Conservation (phyloP, 2,797 vertebrate species). For the Clangula hyemalis region DNA sequence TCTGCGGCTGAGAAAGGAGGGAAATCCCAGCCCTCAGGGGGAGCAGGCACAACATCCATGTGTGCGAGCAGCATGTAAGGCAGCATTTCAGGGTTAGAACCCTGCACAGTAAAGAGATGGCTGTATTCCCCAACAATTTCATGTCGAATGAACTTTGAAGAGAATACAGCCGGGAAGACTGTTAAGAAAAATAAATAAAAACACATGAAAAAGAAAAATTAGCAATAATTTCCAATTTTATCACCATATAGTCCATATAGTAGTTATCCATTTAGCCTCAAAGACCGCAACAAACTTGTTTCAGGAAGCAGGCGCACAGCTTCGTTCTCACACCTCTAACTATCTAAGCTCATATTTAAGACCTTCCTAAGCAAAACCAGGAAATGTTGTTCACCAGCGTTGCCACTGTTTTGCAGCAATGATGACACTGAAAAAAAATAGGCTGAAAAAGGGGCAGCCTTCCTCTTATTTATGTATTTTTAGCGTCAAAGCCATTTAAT, state of each 20-base stretch:
- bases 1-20: slow-evolving; percentile 93
- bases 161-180: slow-evolving; percentile 92
- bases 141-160: slow-evolving; percentile 86
- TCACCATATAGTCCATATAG: not conserved
- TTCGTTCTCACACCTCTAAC: not conserved
- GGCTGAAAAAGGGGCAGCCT: not conserved
- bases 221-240: not conserved
- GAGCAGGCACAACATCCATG: slow-evolving; percentile 95
- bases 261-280: not conserved
- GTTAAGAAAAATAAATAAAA: not conserved
- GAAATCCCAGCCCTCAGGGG: slow-evolving; percentile 88
- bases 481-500: not conserved
- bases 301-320: not conserved
- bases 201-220: not conserved
- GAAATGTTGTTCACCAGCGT: not conserved
- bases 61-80: slow-evolving; percentile 94
- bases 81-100: slow-evolving; percentile 80
- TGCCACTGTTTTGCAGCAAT: not conserved
- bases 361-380: not conserved
- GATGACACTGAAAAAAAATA: not conserved
- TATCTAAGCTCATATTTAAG: not conserved
- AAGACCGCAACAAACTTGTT: not conserved
- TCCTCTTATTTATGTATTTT: not conserved
- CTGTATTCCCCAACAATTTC: slow-evolving; percentile 89
- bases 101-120: slow-evolving; percentile 88